A percentile compares a stretch with the other conserved stretches of the same genome.
Evolutionary conservation across 2,888 invertebrate genomes (phyloP).

Genomic region (Zootermopsis nevadensis): DNA sequence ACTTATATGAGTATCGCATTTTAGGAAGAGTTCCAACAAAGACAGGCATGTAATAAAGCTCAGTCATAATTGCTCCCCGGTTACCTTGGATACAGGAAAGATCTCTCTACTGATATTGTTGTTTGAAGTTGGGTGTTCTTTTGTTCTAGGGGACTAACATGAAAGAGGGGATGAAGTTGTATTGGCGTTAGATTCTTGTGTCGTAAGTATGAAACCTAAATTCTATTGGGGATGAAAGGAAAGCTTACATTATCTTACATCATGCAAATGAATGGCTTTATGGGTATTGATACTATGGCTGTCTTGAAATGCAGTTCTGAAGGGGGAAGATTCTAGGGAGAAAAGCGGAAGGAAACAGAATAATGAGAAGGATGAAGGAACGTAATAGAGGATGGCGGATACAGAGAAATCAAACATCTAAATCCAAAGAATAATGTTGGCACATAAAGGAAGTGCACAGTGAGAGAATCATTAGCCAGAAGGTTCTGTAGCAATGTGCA

Average conservation of each 20-base stretch:
- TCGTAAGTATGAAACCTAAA: neutral
- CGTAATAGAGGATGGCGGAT: neutral
- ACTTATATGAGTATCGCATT: too few species aligned
- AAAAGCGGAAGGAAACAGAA: neutral
- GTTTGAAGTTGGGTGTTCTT: neutral
- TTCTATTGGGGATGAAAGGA: neutral
- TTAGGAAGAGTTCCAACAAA: too few species aligned
- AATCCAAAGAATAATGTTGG: too few species aligned
- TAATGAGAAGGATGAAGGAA: conserved; percentile 11
- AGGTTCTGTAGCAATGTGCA: too few species aligned
- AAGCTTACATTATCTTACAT: neutral
- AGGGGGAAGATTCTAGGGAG: neutral
- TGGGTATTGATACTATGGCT: neutral
- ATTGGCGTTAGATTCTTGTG: neutral
- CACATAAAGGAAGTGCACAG: too few species aligned
- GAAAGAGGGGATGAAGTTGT: neutral
- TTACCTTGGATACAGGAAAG: neutral
- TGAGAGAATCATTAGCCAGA: too few species aligned
- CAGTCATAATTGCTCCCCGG: neutral
- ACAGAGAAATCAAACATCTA: too few species aligned
- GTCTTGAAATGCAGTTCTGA: neutral
- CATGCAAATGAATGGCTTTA: conserved; percentile 2
- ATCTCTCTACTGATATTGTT: neutral
- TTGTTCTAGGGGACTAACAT: neutral
- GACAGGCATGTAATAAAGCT: neutral